Evolutionary conservation across 2,888 invertebrate genomes (phyloP).

Genomic region (Nymphalis c-album): DNA sequence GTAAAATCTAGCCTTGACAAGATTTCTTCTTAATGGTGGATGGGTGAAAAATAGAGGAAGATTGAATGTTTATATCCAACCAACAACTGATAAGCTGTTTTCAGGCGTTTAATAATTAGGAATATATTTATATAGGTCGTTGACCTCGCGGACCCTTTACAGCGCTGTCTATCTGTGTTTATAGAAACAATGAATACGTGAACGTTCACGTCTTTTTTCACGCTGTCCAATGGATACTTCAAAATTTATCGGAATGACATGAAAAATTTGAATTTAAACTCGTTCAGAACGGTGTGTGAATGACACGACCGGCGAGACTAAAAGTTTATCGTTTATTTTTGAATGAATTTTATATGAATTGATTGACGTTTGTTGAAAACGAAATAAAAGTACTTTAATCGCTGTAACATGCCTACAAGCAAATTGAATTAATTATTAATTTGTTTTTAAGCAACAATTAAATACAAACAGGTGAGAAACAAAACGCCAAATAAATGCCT

Average conservation of each 20-base stretch:
- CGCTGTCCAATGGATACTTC: not conserved
- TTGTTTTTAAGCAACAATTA: no score
- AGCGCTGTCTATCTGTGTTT: not conserved
- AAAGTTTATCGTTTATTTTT: slow-evolving; percentile 13
- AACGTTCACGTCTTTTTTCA: not conserved
- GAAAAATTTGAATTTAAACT: slow-evolving; percentile 30
- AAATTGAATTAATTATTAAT: no score
- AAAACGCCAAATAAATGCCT: no score
- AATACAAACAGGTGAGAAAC: no score
- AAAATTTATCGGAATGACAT: slow-evolving; percentile 17
- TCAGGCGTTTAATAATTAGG: no score
- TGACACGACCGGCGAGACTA: slow-evolving; percentile 6
- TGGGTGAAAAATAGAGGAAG: no score
- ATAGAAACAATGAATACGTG: not conserved
- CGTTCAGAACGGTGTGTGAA: slow-evolving; percentile 13
- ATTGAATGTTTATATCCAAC: no score
- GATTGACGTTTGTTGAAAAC: slow-evolving; percentile 11
- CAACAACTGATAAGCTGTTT: no score
- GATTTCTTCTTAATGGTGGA: no score
- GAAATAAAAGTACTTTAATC: slow-evolving; percentile 2
- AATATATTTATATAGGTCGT: no score
- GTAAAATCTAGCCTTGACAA: no score
- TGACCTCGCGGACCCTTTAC: no score
- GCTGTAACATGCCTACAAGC: not conserved
- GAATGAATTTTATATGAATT: slow-evolving; percentile 11